These are phyloP conservation scores for Athetis lepigone DNA, from an alignment of 2,888 invertebrate genomes.

Conservation along the genomic window DNA sequence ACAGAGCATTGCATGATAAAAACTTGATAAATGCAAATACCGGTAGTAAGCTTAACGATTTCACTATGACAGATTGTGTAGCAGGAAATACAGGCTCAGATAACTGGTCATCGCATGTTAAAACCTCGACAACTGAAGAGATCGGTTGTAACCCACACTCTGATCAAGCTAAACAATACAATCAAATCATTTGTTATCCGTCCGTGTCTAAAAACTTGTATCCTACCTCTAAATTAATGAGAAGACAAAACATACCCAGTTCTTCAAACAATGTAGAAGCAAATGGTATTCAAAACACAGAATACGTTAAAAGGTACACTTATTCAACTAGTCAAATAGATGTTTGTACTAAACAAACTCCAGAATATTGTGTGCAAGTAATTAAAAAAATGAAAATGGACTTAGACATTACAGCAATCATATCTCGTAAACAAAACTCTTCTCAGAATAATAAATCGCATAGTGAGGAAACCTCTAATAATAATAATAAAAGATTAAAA, in stretches of 20 bases:
- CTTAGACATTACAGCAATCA: constrained; percentile 78
- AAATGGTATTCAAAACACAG: constrained; percentile 14
- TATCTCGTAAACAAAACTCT: constrained; percentile 50
- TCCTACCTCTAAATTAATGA: not conserved
- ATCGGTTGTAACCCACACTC: not conserved
- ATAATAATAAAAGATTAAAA: constrained; percentile 19
- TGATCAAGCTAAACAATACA: not conserved
- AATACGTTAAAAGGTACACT: constrained; percentile 69
- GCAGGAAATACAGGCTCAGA: not conserved
- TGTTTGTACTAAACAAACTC: constrained; percentile 68
- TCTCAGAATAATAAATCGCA: constrained; percentile 11
- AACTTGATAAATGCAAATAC: not conserved
- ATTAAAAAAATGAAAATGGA: constrained; percentile 79
- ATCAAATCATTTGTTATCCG: constrained; percentile 9
- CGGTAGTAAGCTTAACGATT: not conserved
- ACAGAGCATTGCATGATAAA: not conserved
- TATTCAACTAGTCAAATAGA: constrained; percentile 74
- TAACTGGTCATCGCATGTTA: not conserved
- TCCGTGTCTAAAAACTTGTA: too few species aligned
- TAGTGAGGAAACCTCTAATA: constrained; percentile 7
- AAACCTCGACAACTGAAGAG: not conserved
- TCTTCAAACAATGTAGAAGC: not conserved
- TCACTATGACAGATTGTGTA: too few species aligned
- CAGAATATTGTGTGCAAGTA: constrained; percentile 69
- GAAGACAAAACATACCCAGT: constrained; percentile 1